Evolutionary conservation across 1,140 invertebrate genomes (phyloP).

Genomic region (Hypothenemus hampei): DNA sequence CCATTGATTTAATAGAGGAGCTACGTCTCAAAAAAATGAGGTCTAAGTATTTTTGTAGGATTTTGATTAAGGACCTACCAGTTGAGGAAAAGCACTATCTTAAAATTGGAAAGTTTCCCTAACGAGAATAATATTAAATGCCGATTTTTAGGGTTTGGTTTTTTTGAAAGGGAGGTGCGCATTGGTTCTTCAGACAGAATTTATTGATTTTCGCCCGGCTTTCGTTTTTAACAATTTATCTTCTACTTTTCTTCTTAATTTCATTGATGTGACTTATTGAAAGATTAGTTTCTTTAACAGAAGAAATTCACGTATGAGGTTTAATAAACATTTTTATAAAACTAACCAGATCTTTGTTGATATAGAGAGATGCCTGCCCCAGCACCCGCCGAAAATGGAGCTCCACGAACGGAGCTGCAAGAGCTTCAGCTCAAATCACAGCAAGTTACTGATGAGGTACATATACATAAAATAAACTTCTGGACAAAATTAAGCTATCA

Average conservation of each 20-base stretch:
- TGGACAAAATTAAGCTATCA: too few species aligned
- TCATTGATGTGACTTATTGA: background rate
- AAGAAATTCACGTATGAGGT: background rate
- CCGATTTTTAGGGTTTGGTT: conserved; percentile 8
- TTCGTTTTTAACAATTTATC: background rate
- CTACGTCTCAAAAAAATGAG: too few species aligned
- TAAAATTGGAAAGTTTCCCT: too few species aligned
- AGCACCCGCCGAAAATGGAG: conserved; percentile 60
- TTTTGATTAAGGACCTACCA: too few species aligned
- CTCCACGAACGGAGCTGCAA: conserved; percentile 80
- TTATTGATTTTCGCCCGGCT: conserved; percentile 4
- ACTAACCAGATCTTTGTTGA: background rate
- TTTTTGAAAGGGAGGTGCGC: background rate
- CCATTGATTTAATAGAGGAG: too few species aligned
- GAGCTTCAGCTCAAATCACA: conserved; percentile 83
- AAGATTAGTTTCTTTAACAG: background rate
- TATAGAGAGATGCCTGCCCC: conserved; percentile 53
- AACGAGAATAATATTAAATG: too few species aligned
- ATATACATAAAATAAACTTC: background rate
- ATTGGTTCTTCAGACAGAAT: conserved; percentile 1
- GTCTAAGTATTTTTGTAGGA: too few species aligned
- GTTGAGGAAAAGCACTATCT: too few species aligned
- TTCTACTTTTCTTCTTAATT: background rate
- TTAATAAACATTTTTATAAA: background rate
- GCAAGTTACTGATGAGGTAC: conserved; percentile 86